Conservation (phyloP, 2,797 vertebrate species). For the Pelochelys cantorii region DNA sequence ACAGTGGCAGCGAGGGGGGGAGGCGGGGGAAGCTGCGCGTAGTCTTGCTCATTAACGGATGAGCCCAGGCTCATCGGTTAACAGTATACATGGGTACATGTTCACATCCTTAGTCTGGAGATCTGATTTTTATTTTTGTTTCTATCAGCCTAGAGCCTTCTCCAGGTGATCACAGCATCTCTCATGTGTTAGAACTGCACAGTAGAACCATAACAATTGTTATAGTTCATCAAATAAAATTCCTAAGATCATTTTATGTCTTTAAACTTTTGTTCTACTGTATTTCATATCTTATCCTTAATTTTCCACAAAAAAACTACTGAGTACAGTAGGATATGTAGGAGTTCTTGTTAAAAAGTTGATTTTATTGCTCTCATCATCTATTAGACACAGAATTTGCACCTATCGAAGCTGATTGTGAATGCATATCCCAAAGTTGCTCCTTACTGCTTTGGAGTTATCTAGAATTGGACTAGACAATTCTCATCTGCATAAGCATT, state of each 20-base stretch:
- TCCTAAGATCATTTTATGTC: not conserved
- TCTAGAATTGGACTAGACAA: not conserved
- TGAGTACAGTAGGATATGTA: not conserved
- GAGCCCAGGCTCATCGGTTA: no score
- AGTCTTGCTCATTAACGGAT: no score
- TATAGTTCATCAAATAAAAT: not conserved
- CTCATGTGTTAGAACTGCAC: not conserved
- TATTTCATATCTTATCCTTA: not conserved
- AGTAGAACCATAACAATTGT: not conserved
- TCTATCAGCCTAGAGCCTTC: not conserved
- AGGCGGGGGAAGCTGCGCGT: no score
- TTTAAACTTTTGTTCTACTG: not conserved
- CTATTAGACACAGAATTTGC: not conserved
- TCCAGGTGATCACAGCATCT: not conserved
- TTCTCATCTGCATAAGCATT: not conserved
- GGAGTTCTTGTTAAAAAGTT: not conserved
- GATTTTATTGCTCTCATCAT: not conserved
- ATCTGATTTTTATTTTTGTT: not conserved
- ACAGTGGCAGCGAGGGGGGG: no score
- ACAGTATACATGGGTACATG: no score
- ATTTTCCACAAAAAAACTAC: not conserved
- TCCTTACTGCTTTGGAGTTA: not conserved
- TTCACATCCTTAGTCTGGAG: not conserved
- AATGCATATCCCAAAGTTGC: not conserved
- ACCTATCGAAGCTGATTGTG: not conserved